These are phyloP conservation scores for Molossus molossus DNA, from an alignment of 2,797 vertebrate genomes.

Conservation along the genomic window DNA sequence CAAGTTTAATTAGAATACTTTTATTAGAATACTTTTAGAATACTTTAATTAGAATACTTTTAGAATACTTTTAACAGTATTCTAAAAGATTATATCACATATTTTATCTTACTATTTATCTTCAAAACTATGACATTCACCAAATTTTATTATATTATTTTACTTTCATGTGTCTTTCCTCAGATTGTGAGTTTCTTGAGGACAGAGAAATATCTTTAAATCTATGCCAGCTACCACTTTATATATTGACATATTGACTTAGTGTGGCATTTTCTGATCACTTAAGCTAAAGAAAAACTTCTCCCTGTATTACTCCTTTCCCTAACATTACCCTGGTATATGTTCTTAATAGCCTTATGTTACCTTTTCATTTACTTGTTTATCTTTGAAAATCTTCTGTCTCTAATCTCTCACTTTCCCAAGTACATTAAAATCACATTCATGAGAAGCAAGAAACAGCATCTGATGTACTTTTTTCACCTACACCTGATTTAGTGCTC, in stretches of 20 bases:
- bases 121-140: neutral
- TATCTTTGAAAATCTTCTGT: neutral
- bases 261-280: neutral
- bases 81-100: constrained; percentile 11
- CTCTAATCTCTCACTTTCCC: neutral
- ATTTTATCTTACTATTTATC: constrained; percentile 26
- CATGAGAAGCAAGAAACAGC: neutral
- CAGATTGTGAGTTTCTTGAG: neutral
- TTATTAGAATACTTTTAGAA: constrained; percentile 16
- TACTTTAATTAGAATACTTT: neutral
- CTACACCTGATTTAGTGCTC: neutral
- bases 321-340: neutral
- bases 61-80: neutral
- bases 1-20: constrained; percentile 13
- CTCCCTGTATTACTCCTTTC: neutral
- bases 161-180: neutral
- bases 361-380: neutral
- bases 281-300: neutral
- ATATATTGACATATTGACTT: neutral
- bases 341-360: constrained; percentile 20
- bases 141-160: constrained; percentile 16
- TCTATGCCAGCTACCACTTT: neutral
- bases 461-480: neutral
- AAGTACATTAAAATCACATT: neutral
- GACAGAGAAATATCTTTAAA: neutral